Evolutionary conservation across 2,113 vertebrate genomes (phyloP).

Genomic region (Balaeniceps rex): DNA sequence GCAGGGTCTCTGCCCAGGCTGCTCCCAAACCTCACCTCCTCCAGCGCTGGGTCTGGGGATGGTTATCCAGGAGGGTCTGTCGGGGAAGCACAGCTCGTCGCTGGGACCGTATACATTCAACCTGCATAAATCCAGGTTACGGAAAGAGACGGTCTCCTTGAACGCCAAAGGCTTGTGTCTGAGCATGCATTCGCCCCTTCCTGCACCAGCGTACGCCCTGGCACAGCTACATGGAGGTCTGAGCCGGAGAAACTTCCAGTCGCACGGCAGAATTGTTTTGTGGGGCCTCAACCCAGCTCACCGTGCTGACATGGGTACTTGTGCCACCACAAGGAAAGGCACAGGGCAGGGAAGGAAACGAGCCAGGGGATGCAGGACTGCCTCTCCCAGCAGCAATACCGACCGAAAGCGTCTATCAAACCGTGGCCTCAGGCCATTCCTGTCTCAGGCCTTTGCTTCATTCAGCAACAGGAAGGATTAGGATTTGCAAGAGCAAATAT

Average conservation of each 20-base stretch:
- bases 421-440: background rate
- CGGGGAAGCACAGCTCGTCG: background rate
- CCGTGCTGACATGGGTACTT: background rate
- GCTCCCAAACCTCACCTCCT: background rate
- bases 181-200: background rate
- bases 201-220: background rate
- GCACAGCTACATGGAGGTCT: fast-evolving
- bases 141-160: background rate
- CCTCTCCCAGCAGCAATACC: background rate
- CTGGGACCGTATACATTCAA: fast-evolving
- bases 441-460: background rate
- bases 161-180: background rate
- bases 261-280: background rate
- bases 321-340: background rate
- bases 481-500: background rate
- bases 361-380: background rate
- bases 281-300: background rate
- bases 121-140: background rate
- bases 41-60: fast-evolving
- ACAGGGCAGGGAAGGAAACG: background rate
- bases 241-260: background rate
- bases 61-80: fast-evolving
- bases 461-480: background rate
- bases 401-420: background rate
- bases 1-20: background rate